Percentiles rank a stretch among this genome's conserved stretches.
These are phyloP conservation scores for Gonioctena quinquepunctata DNA, from an alignment of 1,140 invertebrate species.

Conservation along the genomic window DNA sequence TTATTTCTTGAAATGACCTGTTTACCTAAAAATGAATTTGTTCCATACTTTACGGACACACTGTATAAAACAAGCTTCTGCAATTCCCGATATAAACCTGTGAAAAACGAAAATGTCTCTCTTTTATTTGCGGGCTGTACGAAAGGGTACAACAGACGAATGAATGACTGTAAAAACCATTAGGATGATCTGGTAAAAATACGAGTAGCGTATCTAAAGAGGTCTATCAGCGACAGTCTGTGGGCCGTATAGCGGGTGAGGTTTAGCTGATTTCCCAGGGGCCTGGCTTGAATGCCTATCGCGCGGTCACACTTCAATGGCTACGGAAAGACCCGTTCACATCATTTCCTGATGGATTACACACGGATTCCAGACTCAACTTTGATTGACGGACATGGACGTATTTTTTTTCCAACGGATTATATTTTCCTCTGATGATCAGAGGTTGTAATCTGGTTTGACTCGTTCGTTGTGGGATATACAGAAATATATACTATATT, in stretches of 20 bases:
- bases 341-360: conserved; percentile 54
- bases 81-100: too few species aligned
- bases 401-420: conserved; percentile 7
- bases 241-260: conserved; percentile 17
- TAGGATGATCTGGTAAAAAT: conserved; percentile 29
- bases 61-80: too few species aligned
- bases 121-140: too few species aligned
- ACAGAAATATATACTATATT: too few species aligned
- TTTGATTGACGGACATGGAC: conserved; percentile 31
- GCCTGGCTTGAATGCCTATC: conserved; percentile 45
- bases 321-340: conserved; percentile 50
- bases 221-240: conserved; percentile 34
- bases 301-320: conserved; percentile 54
- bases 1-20: too few species aligned
- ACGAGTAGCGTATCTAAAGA: conserved; percentile 32
- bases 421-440: too few species aligned
- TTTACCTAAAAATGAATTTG: too few species aligned
- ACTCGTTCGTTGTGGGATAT: too few species aligned
- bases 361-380: conserved; percentile 22
- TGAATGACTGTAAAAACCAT: not conserved
- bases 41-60: too few species aligned
- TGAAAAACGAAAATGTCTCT: too few species aligned
- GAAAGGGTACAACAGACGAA: too few species aligned
- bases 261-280: conserved; percentile 54
- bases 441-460: too few species aligned